Percentiles rank a stretch among this genome's conserved stretches.
Evolutionary conservation across 2,113 vertebrate species (phyloP).

Genomic region (Piprites chloris): DNA sequence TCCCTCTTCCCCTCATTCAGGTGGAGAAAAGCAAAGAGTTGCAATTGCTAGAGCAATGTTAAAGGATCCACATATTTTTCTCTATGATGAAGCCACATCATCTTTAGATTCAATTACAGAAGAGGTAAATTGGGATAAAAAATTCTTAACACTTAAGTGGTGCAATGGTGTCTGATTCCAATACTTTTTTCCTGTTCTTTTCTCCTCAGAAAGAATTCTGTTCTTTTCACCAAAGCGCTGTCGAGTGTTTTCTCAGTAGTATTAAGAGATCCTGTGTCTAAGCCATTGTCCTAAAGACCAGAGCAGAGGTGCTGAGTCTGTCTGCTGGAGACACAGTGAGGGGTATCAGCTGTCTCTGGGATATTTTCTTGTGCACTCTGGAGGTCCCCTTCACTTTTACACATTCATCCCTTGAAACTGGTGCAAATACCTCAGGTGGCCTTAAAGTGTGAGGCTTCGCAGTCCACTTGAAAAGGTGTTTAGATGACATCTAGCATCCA

Average conservation of each 20-base stretch:
- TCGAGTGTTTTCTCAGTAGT: background rate
- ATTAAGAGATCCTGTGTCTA: background rate
- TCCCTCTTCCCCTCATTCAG: slow-evolving; percentile 60
- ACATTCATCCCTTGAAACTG: background rate
- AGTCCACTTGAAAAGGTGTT: background rate
- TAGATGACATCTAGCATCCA: background rate
- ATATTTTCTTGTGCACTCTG: background rate
- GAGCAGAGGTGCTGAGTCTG: background rate
- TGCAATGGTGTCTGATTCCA: background rate
- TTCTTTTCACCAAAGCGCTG: background rate
- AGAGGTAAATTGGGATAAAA: slow-evolving; percentile 80
- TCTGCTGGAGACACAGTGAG: background rate
- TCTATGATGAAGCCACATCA: slow-evolving; percentile 98
- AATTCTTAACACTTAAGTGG: background rate
- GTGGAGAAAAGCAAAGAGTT: slow-evolving; percentile 96
- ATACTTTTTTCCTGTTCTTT: background rate
- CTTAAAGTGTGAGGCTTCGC: background rate
- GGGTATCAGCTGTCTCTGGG: background rate
- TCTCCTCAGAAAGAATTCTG: background rate
- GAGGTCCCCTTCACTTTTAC: background rate
- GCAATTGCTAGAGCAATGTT: slow-evolving; percentile 94
- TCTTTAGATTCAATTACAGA: slow-evolving; percentile 98
- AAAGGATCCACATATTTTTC: slow-evolving; percentile 89
- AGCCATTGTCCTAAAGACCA: background rate
- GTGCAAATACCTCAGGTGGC: background rate